A percentile compares a stretch with the other conserved stretches of the same genome.
phyloP scores from a whole-genome alignment of 2,888 invertebrate genomes.

The Lymantria monacha region DNA sequence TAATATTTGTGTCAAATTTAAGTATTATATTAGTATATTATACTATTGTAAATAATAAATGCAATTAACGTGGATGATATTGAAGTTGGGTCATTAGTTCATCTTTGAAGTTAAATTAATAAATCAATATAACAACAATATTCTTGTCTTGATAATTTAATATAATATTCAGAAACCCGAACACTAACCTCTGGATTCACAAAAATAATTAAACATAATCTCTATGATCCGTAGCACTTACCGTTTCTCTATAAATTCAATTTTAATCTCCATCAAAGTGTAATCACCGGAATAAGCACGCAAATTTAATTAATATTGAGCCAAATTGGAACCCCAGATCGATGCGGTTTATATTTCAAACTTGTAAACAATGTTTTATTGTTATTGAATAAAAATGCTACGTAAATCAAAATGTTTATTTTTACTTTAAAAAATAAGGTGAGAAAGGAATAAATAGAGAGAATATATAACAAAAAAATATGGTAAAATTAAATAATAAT shows the following conservation, averaged over 20 bases:
- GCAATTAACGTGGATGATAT: no score
- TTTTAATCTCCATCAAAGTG: constrained; percentile 8
- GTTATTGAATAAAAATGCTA: background rate
- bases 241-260: constrained; percentile 6
- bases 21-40: no score
- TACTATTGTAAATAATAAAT: no score
- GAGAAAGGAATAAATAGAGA: no score
- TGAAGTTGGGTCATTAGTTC: no score
- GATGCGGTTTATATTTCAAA: constrained; percentile 23
- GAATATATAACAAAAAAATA: background rate
- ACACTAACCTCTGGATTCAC: background rate
- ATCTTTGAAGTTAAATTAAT: background rate
- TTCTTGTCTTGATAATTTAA: background rate
- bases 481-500: no score
- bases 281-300: constrained; percentile 22
- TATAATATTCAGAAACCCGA: background rate
- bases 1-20: no score
- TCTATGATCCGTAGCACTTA: background rate
- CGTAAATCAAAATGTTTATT: no score
- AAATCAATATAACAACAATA: background rate
- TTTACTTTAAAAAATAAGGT: no score
- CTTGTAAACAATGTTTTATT: constrained; percentile 4
- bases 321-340: constrained; percentile 19
- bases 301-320: constrained; percentile 25
- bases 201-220: constrained; percentile 4